Conservation (phyloP, 2,797 vertebrate species). For the Esox masquinongy region DNA sequence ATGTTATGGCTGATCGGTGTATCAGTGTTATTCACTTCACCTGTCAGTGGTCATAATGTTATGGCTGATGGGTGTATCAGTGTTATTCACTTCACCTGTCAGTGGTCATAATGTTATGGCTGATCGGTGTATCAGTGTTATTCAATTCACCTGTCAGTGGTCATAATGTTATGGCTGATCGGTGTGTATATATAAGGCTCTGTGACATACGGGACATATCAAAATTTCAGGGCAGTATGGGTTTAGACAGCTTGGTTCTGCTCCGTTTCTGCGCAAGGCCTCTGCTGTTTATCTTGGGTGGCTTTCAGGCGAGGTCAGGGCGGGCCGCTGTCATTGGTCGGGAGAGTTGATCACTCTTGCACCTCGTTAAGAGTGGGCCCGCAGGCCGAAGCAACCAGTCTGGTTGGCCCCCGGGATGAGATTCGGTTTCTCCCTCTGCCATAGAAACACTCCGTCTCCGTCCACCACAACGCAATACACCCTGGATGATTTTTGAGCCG, state of each 20-base stretch:
- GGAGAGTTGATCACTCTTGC: slow-evolving; percentile 40
- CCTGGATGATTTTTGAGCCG: slow-evolving; percentile 13
- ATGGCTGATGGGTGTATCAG: not conserved
- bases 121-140: too few relatives aligned
- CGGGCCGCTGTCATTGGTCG: slow-evolving; percentile 21
- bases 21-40: too few relatives aligned
- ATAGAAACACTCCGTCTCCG: not conserved
- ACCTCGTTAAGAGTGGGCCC: slow-evolving; percentile 58
- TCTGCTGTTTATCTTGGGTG: slow-evolving; percentile 42
- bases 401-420: slow-evolving; percentile 30
- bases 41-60: too few relatives aligned
- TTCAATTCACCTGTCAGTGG: too few relatives aligned
- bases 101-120: too few relatives aligned
- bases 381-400: slow-evolving; percentile 12
- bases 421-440: slow-evolving; percentile 52
- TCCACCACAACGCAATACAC: slow-evolving; percentile 46
- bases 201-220: slow-evolving; percentile 45
- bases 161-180: too few relatives aligned
- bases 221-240: slow-evolving; percentile 45
- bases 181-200: slow-evolving; percentile 30
- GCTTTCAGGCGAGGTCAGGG: slow-evolving; percentile 15
- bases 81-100: too few relatives aligned
- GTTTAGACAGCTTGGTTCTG: slow-evolving; percentile 22
- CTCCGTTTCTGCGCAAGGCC: slow-evolving; percentile 29
- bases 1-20: not conserved